Evolutionary conservation across 2,888 invertebrate species (phyloP).

Genomic region (Hermodice carunculata): DNA sequence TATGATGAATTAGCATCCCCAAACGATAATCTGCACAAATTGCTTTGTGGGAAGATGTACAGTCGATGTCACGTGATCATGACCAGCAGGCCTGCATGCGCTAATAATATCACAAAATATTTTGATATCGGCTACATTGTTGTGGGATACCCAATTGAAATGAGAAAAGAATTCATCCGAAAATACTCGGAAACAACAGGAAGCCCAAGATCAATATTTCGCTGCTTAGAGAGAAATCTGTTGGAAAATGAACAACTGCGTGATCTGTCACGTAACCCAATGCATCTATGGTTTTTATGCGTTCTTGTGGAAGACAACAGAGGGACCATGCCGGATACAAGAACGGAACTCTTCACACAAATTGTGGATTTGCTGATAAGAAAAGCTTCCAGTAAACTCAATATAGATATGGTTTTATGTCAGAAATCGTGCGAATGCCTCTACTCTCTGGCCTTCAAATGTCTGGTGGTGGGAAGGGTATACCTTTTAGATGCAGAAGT

Average conservation of each 20-base stretch:
- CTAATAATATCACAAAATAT: slow-evolving; percentile 4
- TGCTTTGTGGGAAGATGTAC: slow-evolving; percentile 6
- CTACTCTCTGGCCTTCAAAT: slow-evolving; percentile 3
- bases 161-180: slow-evolving; percentile 15
- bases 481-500: slow-evolving; percentile 6
- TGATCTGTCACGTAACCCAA: slow-evolving; percentile 10
- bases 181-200: slow-evolving; percentile 13
- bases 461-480: neutral
- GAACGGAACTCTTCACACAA: slow-evolving; percentile 12
- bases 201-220: neutral
- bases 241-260: slow-evolving; percentile 4
- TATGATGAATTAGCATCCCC: slow-evolving; percentile 8
- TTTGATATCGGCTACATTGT: slow-evolving; percentile 6
- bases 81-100: slow-evolving; percentile 11
- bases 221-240: slow-evolving; percentile 2
- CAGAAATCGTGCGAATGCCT: neutral
- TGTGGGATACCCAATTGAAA: slow-evolving; percentile 2
- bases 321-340: slow-evolving; percentile 9
- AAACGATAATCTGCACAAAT: slow-evolving; percentile 3
- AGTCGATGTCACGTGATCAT: slow-evolving; percentile 3
- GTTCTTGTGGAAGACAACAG: slow-evolving; percentile 15
- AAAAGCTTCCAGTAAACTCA: slow-evolving; percentile 3
- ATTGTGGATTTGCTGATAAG: slow-evolving; percentile 7
- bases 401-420: neutral
- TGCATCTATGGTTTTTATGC: slow-evolving; percentile 19